Percentiles rank a stretch among this genome's conserved stretches.
Conservation (phyloP, 1,140 invertebrate species). For the Drosophila suzukii region DNA sequence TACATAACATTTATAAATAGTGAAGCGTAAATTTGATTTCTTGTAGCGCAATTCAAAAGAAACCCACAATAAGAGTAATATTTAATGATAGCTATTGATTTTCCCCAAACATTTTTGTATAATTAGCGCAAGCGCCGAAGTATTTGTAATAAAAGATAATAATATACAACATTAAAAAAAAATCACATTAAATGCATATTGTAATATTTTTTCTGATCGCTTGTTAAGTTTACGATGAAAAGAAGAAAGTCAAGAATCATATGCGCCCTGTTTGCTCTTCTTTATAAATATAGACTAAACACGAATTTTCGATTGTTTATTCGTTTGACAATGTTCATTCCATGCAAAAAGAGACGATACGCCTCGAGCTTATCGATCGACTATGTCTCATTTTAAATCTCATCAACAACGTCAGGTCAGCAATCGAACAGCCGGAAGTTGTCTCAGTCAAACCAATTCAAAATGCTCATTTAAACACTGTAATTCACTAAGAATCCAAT, state of each 20-base stretch:
- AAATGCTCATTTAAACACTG: constrained; percentile 76
- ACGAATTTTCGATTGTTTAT: constrained; percentile 48
- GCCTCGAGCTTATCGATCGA: constrained; percentile 1
- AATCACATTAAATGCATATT: constrained; percentile 47
- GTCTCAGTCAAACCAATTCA: constrained; percentile 34
- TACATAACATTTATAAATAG: constrained; percentile 70
- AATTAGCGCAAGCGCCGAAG: constrained; percentile 68
- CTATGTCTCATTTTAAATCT: constrained; percentile 45
- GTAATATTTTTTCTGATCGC: constrained; percentile 68
- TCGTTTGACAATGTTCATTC: constrained; percentile 72
- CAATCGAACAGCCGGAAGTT: constrained; percentile 48
- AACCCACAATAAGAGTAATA: constrained; percentile 43
- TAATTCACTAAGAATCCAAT: constrained; percentile 62
- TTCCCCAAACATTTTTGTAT: constrained; percentile 62
- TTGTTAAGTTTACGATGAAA: constrained; percentile 70
- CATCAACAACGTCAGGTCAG: constrained; percentile 15
- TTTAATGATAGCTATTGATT: constrained; percentile 34
- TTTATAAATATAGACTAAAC: constrained; percentile 29
- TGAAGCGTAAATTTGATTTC: constrained; percentile 67
- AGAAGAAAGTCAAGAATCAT: constrained; percentile 19
- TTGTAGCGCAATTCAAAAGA: constrained; percentile 71
- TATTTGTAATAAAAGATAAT: constrained; percentile 77
- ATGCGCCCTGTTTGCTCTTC: constrained; percentile 47
- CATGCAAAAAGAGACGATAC: constrained; percentile 64
- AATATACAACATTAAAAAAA: constrained; percentile 49